phyloP scores from a whole-genome alignment of 1,140 invertebrate genomes.

The Melanaphis sacchari region DNA sequence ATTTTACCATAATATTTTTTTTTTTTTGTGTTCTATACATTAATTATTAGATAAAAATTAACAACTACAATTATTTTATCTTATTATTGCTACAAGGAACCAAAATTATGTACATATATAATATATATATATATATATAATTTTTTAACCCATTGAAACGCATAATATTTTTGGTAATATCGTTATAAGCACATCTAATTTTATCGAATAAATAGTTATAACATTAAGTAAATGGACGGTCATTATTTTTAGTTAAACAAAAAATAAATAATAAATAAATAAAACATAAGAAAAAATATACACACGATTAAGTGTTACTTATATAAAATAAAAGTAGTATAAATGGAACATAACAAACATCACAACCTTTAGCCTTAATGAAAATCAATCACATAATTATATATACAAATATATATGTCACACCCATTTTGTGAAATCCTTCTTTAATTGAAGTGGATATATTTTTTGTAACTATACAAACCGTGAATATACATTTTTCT shows the following conservation, averaged over 20 bases:
- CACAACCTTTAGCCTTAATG: constrained; percentile 56
- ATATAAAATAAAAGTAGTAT: constrained; percentile 23
- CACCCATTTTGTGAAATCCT: background rate
- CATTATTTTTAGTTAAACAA: constrained; percentile 40
- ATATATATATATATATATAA: constrained; percentile 18
- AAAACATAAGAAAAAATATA: constrained; percentile 33
- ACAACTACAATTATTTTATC: constrained; percentile 32
- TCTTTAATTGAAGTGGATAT: background rate
- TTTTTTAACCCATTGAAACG: background rate
- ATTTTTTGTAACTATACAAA: background rate
- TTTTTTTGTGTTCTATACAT: constrained; percentile 23
- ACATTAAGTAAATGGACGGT: constrained; percentile 46
- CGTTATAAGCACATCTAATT: constrained; percentile 36
- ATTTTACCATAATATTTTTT: constrained; percentile 47
- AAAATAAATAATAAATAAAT: constrained; percentile 31
- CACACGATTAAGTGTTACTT: background rate
- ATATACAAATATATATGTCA: constrained; percentile 5
- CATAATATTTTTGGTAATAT: background rate
- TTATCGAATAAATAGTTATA: constrained; percentile 30
- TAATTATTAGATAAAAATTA: constrained; percentile 26
- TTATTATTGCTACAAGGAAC: constrained; percentile 56
- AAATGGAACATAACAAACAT: constrained; percentile 56
- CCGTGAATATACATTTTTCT: background rate
- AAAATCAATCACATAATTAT: constrained; percentile 50
- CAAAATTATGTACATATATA: background rate